Evolutionary conservation across 2,888 invertebrate genomes (phyloP).

Genomic region (Drosophila formosana): DNA sequence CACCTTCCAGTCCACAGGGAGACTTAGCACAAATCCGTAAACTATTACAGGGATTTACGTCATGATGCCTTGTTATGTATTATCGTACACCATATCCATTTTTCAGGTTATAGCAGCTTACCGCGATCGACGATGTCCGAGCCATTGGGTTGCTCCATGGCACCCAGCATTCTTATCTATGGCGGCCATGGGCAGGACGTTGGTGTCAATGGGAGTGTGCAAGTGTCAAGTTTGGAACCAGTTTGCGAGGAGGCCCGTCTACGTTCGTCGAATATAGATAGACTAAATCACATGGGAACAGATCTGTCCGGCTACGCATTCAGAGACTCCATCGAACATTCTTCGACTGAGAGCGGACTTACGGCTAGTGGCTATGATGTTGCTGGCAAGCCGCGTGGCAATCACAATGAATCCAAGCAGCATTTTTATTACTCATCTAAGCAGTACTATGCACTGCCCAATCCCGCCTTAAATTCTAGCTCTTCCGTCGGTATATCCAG

Average conservation of each 20-base stretch:
- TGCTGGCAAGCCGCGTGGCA: constrained; percentile 58
- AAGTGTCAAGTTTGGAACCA: constrained; percentile 87
- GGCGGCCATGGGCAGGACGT: constrained; percentile 84
- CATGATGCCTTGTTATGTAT: background rate
- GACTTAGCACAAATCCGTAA: constrained; percentile 87
- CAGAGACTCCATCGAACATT: constrained; percentile 92
- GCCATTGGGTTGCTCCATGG: constrained; percentile 86
- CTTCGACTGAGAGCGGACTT: constrained; percentile 91
- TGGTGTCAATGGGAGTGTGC: constrained; percentile 70
- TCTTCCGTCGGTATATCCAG: constrained; percentile 51
- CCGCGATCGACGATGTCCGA: constrained; percentile 94
- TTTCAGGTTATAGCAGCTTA: constrained; percentile 92
- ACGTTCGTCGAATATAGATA: constrained; percentile 82
- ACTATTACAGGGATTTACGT: background rate
- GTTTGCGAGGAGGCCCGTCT: constrained; percentile 88
- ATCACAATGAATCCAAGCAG: constrained; percentile 68
- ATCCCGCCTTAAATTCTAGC: constrained; percentile 75
- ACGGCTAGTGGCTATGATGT: constrained; percentile 76
- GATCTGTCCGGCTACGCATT: constrained; percentile 87
- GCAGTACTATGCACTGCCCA: constrained; percentile 71
- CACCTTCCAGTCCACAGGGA: constrained; percentile 91
- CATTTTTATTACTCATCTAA: constrained; percentile 72
- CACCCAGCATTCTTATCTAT: constrained; percentile 85
- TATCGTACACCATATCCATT: too few species aligned
- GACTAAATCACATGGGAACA: constrained; percentile 62